These are phyloP conservation scores for Melanogrammus aeglefinus DNA, from an alignment of 2,797 vertebrate genomes.

Conservation along the genomic window DNA sequence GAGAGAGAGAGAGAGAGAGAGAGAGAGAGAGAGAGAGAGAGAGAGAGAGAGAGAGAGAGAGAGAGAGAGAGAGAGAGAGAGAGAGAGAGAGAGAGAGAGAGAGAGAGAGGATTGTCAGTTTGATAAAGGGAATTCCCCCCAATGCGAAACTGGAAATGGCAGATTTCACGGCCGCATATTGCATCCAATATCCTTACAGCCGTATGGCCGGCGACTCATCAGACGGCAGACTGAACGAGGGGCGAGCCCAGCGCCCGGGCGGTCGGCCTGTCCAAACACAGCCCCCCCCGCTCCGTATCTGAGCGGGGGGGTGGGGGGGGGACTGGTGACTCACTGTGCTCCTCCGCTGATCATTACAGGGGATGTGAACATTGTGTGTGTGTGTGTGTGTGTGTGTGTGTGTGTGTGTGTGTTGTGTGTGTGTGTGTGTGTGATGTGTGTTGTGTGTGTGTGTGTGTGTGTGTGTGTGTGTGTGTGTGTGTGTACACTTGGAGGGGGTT, in stretches of 20 bases:
- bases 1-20: constrained; percentile 26
- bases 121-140: constrained; percentile 42
- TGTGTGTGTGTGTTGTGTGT: too few species aligned
- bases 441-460: constrained; percentile 30
- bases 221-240: constrained; percentile 45
- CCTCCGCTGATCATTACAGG: constrained; percentile 56
- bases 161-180: constrained; percentile 31
- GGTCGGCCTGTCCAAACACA: constrained; percentile 23
- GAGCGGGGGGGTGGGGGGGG: constrained; percentile 23
- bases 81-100: too few species aligned
- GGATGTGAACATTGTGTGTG: constrained; percentile 40
- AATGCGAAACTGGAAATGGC: constrained; percentile 46
- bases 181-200: constrained; percentile 50
- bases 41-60: constrained; percentile 17
- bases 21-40: constrained; percentile 21
- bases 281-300: constrained; percentile 42
- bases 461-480: constrained; percentile 39
- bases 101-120: constrained; percentile 4
- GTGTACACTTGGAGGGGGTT: too few species aligned
- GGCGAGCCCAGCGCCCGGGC: constrained; percentile 21
- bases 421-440: constrained; percentile 37
- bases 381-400: constrained; percentile 38
- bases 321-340: constrained; percentile 26
- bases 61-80: too few species aligned
- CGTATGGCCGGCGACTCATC: constrained; percentile 36